Conservation (phyloP, 2,797 vertebrate species). For the Mycteria americana region DNA sequence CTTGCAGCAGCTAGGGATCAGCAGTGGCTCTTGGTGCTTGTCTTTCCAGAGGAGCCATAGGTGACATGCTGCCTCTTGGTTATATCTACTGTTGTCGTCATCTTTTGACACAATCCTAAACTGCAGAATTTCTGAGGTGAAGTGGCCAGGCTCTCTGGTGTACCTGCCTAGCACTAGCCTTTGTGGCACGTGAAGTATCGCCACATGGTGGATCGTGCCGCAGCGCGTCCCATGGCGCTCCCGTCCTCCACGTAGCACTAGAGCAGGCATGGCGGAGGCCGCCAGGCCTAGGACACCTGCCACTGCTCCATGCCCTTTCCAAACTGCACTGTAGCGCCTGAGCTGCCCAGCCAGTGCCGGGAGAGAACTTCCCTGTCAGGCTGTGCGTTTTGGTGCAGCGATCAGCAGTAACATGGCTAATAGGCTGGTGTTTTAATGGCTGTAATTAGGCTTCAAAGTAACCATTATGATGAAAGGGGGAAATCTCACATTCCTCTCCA, state of each 20-base stretch:
- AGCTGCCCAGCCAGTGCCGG: background rate
- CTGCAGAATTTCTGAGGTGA: background rate
- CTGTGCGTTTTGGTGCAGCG: background rate
- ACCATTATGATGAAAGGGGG: slow-evolving; percentile 58
- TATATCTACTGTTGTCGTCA: background rate
- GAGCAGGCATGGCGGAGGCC: background rate
- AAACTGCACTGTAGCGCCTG: background rate
- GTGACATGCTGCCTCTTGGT: background rate
- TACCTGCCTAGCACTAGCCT: background rate
- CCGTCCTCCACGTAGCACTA: rapidly evolving
- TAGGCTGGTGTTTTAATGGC: background rate
- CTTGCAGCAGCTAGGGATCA: background rate
- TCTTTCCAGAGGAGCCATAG: background rate
- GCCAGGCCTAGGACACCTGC: background rate
- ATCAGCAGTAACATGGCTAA: slow-evolving; percentile 28
- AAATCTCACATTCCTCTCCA: slow-evolving; percentile 52
- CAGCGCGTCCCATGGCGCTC: rapidly evolving
- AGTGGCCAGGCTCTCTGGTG: background rate
- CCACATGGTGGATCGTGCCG: rapidly evolving
- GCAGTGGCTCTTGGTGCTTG: background rate
- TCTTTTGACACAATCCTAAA: background rate
- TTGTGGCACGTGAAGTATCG: rapidly evolving
- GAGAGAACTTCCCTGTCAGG: background rate
- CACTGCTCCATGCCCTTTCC: background rate
- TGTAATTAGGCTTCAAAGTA: slow-evolving; percentile 66